Conservation (phyloP, 2,888 invertebrate genomes). For the Melanostoma mellinum region DNA sequence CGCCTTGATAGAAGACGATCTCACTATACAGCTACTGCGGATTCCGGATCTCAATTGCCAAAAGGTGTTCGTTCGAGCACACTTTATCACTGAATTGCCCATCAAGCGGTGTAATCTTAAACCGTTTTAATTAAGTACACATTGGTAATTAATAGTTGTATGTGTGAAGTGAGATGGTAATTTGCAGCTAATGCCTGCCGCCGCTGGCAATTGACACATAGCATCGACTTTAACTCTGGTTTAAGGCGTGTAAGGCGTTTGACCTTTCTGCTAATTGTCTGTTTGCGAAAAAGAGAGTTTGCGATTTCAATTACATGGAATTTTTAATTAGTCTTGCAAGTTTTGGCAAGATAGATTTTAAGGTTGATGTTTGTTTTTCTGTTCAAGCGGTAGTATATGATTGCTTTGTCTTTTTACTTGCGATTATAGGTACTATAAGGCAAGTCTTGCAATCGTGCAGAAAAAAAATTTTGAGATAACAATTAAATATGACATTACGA, state of each 20-base stretch:
- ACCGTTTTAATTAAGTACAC: conserved; percentile 74
- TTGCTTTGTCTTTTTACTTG: too few relatives aligned
- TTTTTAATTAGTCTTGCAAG: conserved; percentile 39
- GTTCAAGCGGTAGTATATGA: too few relatives aligned
- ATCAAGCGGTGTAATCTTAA: conserved; percentile 71
- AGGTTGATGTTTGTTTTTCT: too few relatives aligned
- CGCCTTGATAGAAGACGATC: conserved; percentile 16
- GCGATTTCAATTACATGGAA: conserved; percentile 22
- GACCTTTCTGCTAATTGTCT: conserved; percentile 66
- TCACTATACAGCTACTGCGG: conserved; percentile 34
- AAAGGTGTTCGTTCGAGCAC: conserved; percentile 56
- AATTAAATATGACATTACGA: too few relatives aligned
- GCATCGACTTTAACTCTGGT: conserved; percentile 2
- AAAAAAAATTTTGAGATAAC: too few relatives aligned
- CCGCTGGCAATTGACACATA: conserved; percentile 25
- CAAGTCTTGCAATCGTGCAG: too few relatives aligned
- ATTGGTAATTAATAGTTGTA: conserved; percentile 72
- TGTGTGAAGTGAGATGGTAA: conserved; percentile 71
- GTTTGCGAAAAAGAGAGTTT: conserved; percentile 10
- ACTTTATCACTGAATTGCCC: conserved; percentile 67
- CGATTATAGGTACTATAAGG: too few relatives aligned
- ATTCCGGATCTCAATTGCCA: conserved; percentile 56
- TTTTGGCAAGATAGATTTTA: conserved; percentile 29
- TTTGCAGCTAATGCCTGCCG: conserved; percentile 64
- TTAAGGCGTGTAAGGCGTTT: conserved; percentile 57